These are phyloP conservation scores for Helogale parvula DNA, from an alignment of 2,113 vertebrate species.

Conservation along the genomic window DNA sequence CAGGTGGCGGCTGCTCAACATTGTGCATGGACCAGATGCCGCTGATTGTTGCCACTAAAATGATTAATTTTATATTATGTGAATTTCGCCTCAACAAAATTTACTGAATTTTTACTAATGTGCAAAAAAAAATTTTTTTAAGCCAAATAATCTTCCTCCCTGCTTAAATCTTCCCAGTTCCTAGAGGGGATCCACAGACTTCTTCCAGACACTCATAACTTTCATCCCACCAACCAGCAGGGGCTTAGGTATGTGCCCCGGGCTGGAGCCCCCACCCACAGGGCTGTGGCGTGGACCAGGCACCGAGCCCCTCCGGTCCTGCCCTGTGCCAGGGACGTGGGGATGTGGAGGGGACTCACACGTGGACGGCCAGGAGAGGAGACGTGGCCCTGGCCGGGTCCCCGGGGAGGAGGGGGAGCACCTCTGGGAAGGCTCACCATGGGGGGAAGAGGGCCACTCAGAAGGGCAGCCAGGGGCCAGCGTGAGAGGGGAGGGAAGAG, in stretches of 20 bases:
- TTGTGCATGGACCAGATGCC: background rate
- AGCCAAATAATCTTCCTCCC: background rate
- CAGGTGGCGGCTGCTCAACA: too few relatives aligned
- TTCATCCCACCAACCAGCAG: background rate
- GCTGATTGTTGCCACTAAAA: background rate
- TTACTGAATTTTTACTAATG: background rate
- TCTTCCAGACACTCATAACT: background rate
- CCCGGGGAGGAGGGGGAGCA: background rate
- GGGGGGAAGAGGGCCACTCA: too few relatives aligned
- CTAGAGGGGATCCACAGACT: background rate
- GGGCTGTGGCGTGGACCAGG: too few relatives aligned
- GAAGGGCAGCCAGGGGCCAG: too few relatives aligned
- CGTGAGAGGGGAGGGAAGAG: background rate
- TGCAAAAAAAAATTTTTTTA: background rate
- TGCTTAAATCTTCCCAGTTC: background rate
- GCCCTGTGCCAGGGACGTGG: background rate
- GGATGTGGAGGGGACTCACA: too few relatives aligned
- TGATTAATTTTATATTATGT: background rate
- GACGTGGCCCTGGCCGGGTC: background rate
- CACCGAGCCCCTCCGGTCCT: background rate
- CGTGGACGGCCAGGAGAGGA: too few relatives aligned
- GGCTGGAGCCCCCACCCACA: background rate
- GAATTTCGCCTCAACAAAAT: background rate
- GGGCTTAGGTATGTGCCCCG: background rate
- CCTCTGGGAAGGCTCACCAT: background rate